Base-by-base conservation (phyloP, 2,113 vertebrate genomes). In the Acanthisitta chloris region DNA sequence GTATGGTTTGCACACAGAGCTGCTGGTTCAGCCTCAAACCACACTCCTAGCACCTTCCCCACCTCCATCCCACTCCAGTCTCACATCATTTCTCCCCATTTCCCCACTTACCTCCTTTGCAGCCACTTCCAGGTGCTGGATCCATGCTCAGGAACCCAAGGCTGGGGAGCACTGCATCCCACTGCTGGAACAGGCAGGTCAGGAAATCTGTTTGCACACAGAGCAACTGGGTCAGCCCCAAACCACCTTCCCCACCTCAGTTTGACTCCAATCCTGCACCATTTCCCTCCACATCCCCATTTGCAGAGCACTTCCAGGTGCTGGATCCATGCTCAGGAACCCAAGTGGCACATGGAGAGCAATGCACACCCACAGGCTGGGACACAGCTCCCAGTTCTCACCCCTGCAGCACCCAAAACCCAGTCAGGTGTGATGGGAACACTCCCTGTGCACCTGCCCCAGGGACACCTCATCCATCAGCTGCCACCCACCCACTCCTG, bases 291-390 rank as follows among this genome's bases (percentile, higher is more conserved):
- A 2, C 21, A 36, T 51, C 20, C 1, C 40, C 55, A 28, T 43
- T 26, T 10, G 25, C 45, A 45, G 51, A 58, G n/a, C 38, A 1
- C 66, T 6, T 26, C 12, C n/a, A 42, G 33, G 17, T 40, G 5
- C 42, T 61, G 14, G 9, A 54, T 29, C 46, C 0, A 2, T 65
- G 34, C 24, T 26, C 58, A 61, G 58, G 23, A 38, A 12, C 57
- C 34, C 24, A 16, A 38, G 23, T 38, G 36, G 23, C 40, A 33
- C 57, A 14, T 16, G 52, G 52, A 59, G 13, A 77, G 64, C 1
- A 0, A 10, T 4, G 29, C 49, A 15, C 61, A 4, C 13, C 43
- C 49, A 8, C 1, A 0, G 19, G 52, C 10, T 18, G 5, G n/a
- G 65, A n/a, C 15, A 54, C 2, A 25, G 40, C 17, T 54, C 40